Base-by-base conservation (phyloP, 2,888 invertebrate genomes). In the Cheilosia vulpina region DNA sequence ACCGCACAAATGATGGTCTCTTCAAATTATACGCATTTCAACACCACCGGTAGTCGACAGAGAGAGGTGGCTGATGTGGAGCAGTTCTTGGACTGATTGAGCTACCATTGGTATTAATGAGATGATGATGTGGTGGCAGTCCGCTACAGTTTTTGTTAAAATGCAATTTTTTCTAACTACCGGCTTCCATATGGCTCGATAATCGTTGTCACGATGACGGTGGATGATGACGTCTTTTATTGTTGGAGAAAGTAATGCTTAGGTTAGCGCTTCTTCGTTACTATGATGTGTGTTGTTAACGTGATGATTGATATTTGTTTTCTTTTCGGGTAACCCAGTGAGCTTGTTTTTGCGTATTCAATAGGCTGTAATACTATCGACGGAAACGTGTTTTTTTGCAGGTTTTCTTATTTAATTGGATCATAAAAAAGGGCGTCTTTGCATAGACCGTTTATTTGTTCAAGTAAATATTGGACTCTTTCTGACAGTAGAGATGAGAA, bases 221-320 rank as follows among this genome's bases (percentile, higher is more conserved):
- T 15, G 2, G 58, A 43, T 17, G 53, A 24, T 45, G 55, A 47
- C 55, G 38, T 15, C 21, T 47, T 55, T 43, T 34, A 53, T 50
- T 71, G 50, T 17, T 24, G 47, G 73, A 57, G 73, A 63, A 75
- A 75, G 73, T 75, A 57, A 57, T 65, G 31, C 63, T 55, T 41
- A 52, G 38, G 53, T 24, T 45, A 63, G 9, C 52, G 52, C 31
- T 69, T 69, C 45, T 19, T 55, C 31, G 6, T 68, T 27, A 66
- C 7, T 60, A 27, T 21, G 0, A 3, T 7, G 13, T 0, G 45
- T 43, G 27, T 17, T 60, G 24, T 21, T 43, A 43, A n/a, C 9
- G 27, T 45, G 24, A 27, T 57, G 57, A 69, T 58, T 69, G 45
- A 69, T 69, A 50, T 50, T 34, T 17, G 17, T 58, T 38, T 50